Evolutionary conservation across 2,797 vertebrate genomes (phyloP).

Genomic region (Coendou prehensilis): DNA sequence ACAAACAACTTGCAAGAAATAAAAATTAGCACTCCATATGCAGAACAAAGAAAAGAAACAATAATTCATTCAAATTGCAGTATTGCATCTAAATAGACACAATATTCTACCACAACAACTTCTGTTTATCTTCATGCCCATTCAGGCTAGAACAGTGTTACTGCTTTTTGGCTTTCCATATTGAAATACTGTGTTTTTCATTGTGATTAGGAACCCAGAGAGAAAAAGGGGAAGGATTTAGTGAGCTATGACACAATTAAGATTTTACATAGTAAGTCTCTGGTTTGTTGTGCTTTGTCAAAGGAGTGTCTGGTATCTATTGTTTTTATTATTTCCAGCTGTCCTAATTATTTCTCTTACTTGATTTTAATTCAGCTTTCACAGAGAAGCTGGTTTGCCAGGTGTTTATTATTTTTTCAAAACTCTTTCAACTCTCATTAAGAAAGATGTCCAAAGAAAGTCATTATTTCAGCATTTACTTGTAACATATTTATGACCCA

Average conservation of each 20-base stretch:
- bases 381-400: constrained; percentile 74
- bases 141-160: constrained; percentile 12
- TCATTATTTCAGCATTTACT: constrained; percentile 74
- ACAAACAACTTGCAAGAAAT: not conserved
- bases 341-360: constrained; percentile 81
- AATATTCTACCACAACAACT: not conserved
- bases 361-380: constrained; percentile 80
- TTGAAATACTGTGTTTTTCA: constrained; percentile 20
- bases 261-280: constrained; percentile 65
- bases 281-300: constrained; percentile 78
- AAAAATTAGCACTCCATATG: not conserved
- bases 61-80: not conserved
- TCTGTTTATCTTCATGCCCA: constrained; percentile 19
- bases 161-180: constrained; percentile 50
- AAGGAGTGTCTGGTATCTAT: constrained; percentile 75
- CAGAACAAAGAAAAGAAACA: constrained; percentile 22
- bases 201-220: constrained; percentile 37
- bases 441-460: constrained; percentile 78
- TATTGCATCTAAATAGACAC: not conserved
- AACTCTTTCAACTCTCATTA: constrained; percentile 74
- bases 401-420: constrained; percentile 81
- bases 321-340: constrained; percentile 84
- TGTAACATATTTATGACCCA: constrained; percentile 52
- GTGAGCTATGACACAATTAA: constrained; percentile 68
- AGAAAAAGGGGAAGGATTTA: constrained; percentile 1